A percentile compares a stretch with the other conserved stretches of the same genome.
Evolutionary conservation across 2,888 invertebrate species (phyloP).

Genomic region (Chrysopilus asiliformis): DNA sequence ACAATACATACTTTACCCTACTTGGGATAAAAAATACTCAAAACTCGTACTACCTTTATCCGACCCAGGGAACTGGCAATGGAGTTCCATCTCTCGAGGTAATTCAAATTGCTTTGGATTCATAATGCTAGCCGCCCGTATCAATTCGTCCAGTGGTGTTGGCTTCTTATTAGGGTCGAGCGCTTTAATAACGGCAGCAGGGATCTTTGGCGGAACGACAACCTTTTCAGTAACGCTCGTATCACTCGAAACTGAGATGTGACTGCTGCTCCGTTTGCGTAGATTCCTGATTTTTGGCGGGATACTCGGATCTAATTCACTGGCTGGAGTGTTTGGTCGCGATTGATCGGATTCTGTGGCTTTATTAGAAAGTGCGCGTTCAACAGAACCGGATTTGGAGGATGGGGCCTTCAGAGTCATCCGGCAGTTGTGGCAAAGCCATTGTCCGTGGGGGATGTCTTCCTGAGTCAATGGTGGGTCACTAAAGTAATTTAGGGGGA

Average conservation of each 20-base stretch:
- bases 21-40: too few species aligned
- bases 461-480: conserved; percentile 85
- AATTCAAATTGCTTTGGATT: conserved; percentile 87
- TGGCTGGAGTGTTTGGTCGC: conserved; percentile 29
- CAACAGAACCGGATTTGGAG: conserved; percentile 38
- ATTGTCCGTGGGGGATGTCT: conserved; percentile 81
- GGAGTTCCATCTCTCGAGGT: conserved; percentile 64
- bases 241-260: conserved; percentile 27
- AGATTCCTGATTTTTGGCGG: conserved; percentile 36
- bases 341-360: conserved; percentile 30
- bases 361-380: conserved; percentile 31
- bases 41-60: conserved; percentile 67
- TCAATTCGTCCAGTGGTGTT: conserved; percentile 62
- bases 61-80: conserved; percentile 67
- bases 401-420: conserved; percentile 28
- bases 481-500: too few species aligned
- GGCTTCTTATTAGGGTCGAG: conserved; percentile 33
- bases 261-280: conserved; percentile 31
- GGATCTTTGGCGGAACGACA: conserved; percentile 19
- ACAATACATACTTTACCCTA: too few species aligned
- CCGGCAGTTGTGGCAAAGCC: conserved; percentile 78
- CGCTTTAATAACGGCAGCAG: conserved; percentile 27
- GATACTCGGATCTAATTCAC: conserved; percentile 24
- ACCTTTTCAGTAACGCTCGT: conserved; percentile 19
- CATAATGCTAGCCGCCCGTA: conserved; percentile 67